Evolutionary conservation across 2,113 vertebrate genomes (phyloP).

Genomic region (Psilopsiagon aymara): DNA sequence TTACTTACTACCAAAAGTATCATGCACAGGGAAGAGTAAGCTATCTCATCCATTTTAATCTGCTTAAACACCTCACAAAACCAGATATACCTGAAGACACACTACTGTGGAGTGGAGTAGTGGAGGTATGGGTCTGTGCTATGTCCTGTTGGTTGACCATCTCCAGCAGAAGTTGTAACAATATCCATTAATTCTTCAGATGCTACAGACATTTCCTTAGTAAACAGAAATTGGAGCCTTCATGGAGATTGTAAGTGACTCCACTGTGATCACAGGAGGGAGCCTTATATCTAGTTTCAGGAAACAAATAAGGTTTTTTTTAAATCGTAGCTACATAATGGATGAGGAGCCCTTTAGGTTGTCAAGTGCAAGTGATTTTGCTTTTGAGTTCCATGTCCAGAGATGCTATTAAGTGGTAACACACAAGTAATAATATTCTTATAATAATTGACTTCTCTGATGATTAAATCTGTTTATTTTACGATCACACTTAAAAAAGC

Average conservation of each 20-base stretch:
- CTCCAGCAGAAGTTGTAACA: neutral
- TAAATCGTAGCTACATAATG: neutral
- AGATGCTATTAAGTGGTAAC: neutral
- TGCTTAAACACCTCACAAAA: neutral
- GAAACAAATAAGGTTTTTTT: neutral
- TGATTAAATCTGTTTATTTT: neutral
- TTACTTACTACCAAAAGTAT: neutral
- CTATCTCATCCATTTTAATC: neutral
- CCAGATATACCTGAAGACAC: neutral
- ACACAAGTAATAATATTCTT: neutral
- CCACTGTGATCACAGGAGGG: neutral
- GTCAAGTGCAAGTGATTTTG: neutral
- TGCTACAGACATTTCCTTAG: neutral
- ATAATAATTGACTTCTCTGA: neutral
- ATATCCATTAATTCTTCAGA: neutral
- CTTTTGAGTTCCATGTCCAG: neutral
- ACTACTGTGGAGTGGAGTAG: neutral
- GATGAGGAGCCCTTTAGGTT: neutral
- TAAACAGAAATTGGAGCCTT: neutral
- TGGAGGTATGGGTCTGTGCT: neutral
- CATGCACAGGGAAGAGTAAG: neutral
- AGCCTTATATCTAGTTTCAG: neutral
- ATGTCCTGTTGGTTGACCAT: neutral
- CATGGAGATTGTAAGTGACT: neutral
- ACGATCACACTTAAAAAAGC: neutral